phyloP scores from a whole-genome alignment of 2,797 vertebrate genomes.

The Gymnothorax javanicus region DNA sequence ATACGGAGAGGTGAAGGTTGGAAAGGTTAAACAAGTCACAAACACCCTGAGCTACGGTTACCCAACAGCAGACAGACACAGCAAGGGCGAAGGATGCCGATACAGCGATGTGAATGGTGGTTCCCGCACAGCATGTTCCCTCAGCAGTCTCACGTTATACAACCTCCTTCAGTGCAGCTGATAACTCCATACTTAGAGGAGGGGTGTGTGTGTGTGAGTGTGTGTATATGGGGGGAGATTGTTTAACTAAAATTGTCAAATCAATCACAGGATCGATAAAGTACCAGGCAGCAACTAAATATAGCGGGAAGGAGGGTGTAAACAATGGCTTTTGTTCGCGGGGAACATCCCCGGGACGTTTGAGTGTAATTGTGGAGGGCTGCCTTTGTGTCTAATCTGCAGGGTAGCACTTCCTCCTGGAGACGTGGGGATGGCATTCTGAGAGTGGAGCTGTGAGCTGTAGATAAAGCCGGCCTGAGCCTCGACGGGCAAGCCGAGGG shows the following conservation, averaged over 20 bases:
- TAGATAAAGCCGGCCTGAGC: slow-evolving; percentile 62
- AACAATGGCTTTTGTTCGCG: background rate
- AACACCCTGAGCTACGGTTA: background rate
- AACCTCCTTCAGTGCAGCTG: background rate
- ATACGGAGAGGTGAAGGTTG: too few relatives aligned
- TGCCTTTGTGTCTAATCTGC: slow-evolving; percentile 36
- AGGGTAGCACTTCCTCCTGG: slow-evolving; percentile 41
- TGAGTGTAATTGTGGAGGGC: slow-evolving; percentile 8
- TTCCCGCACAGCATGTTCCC: background rate
- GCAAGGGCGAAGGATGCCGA: background rate
- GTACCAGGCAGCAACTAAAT: slow-evolving; percentile 1
- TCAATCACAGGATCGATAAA: slow-evolving; percentile 19
- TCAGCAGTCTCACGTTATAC: background rate
- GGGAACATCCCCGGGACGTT: slow-evolving; percentile 13
- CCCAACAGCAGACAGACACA: background rate
- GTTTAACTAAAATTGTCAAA: slow-evolving; percentile 6
- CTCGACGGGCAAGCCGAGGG: slow-evolving; percentile 37
- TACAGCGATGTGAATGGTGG: background rate
- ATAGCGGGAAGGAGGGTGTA: slow-evolving; percentile 7
- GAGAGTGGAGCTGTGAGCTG: slow-evolving; percentile 58
- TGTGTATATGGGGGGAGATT: background rate
- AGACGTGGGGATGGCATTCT: slow-evolving; percentile 52
- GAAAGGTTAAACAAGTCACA: background rate
- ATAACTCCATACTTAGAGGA: background rate
- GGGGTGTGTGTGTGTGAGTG: background rate